Base-by-base conservation (phyloP, 2,888 invertebrate species). In the Eupithecia abbreviata region DNA sequence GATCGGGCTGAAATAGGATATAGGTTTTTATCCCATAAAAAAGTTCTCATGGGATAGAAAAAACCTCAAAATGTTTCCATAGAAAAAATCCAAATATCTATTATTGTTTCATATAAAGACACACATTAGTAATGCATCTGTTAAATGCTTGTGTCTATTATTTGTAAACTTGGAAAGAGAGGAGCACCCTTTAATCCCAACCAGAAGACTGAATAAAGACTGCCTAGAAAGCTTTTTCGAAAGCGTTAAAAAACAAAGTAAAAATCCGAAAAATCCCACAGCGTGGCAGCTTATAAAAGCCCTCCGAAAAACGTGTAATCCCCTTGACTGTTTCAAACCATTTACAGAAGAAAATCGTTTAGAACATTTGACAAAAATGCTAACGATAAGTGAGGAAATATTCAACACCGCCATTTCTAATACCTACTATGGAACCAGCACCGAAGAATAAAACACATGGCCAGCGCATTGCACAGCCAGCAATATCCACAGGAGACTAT, bases 121-220 rank as follows among this genome's bases (percentile, higher is more conserved):
- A 30, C 30, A 30, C 30, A 30, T 30, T 30, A 30, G 30, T 30
- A 30, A 30, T 30, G 30, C 30, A 30, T 30, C 30, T 30, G 30
- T 1, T 87, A 87, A n/a, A n/a, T n/a, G n/a, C n/a, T n/a, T n/a
- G n/a, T n/a, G 75, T 30, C 73, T 75, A 73, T 66, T 82, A 65
- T 62, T 67, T 67, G 73, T 72, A 66, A 80, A 81, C 77, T 75
- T 82, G 69, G 72, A 73, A 72, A 30, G 51, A 68, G 74, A 79
- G 51, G 81, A 77, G 30, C 65, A 78, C 45, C 70, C 73, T 42
- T 75, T 72, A 69, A 15, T 81, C 18, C 77, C 73, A 18, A 82
- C 82, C 6, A 73, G 79, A 79, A 70, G 75, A 47, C 72, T 80
- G 69, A 81, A 79, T 66, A 76, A 68, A 75, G 81, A 81, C 68